A percentile compares a stretch with the other conserved stretches of the same genome.
phyloP scores from a whole-genome alignment of 2,797 vertebrate genomes.

The Pantherophis alleghaniensis region DNA sequence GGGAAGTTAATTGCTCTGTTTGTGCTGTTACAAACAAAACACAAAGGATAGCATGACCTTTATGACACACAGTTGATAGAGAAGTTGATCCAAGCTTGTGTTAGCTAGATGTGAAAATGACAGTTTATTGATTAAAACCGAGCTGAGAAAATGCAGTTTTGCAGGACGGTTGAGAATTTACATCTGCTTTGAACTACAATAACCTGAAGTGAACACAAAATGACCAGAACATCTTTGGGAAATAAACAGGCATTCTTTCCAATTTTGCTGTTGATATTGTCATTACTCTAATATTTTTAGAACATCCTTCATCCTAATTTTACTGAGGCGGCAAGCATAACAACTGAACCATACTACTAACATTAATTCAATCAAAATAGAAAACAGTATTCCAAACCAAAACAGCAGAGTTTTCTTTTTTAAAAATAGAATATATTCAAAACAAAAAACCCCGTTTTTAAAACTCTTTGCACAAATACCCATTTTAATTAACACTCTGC shows the following conservation, averaged over 20 bases:
- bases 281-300: background rate
- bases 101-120: conserved; percentile 19
- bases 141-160: conserved; percentile 15
- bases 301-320: background rate
- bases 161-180: background rate
- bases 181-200: background rate
- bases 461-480: background rate
- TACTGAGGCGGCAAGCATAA: background rate
- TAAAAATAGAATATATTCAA: background rate
- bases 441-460: background rate
- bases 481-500: background rate
- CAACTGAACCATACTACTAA: background rate
- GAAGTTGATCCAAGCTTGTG: background rate
- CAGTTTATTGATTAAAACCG: conserved; percentile 4
- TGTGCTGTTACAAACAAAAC: background rate
- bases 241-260: background rate
- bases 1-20: background rate
- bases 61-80: background rate
- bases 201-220: background rate
- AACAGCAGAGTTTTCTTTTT: background rate
- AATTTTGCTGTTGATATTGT: background rate
- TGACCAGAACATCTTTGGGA: background rate
- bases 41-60: background rate
- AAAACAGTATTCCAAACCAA: background rate
- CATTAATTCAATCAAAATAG: background rate